Percentiles rank a stretch among this genome's conserved stretches.
Evolutionary conservation across 2,888 invertebrate species (phyloP).

Genomic region (Thereva nobilitata): DNA sequence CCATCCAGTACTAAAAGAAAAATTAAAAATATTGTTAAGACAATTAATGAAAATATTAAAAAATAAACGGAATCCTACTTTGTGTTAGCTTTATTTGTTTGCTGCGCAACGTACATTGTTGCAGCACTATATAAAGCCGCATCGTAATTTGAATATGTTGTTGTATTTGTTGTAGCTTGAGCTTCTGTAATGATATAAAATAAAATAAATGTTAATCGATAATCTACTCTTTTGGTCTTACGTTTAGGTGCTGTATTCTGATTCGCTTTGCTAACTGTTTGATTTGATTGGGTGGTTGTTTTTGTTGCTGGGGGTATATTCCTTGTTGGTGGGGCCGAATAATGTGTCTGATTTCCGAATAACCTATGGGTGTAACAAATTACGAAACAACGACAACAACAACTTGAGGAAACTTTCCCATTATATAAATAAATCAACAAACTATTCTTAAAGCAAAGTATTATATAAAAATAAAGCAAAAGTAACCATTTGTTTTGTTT

Average conservation of each 20-base stretch:
- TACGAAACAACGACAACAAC: conserved; percentile 36
- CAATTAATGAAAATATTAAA: conserved; percentile 12
- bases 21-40: conserved; percentile 5
- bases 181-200: conserved; percentile 40
- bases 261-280: conserved; percentile 44
- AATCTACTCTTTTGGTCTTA: conserved; percentile 55
- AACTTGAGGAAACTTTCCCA: conserved; percentile 15
- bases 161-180: conserved; percentile 66
- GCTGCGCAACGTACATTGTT: conserved; percentile 91
- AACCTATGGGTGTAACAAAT: conserved; percentile 37
- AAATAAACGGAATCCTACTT: conserved; percentile 41
- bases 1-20: conserved; percentile 44
- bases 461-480: conserved; percentile 14
- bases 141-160: conserved; percentile 85
- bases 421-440: conserved; percentile 3
- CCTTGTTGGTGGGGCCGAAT: conserved; percentile 66
- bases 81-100: conserved; percentile 58
- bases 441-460: not conserved
- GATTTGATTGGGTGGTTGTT: conserved; percentile 53
- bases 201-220: conserved; percentile 11
- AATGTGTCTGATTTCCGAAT: conserved; percentile 50
- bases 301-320: conserved; percentile 65
- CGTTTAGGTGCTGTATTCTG: conserved; percentile 60
- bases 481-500: not conserved
- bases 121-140: conserved; percentile 95